These are phyloP conservation scores for Nansenia antarctica DNA, from an alignment of 2,113 vertebrate species.

Conservation along the genomic window DNA sequence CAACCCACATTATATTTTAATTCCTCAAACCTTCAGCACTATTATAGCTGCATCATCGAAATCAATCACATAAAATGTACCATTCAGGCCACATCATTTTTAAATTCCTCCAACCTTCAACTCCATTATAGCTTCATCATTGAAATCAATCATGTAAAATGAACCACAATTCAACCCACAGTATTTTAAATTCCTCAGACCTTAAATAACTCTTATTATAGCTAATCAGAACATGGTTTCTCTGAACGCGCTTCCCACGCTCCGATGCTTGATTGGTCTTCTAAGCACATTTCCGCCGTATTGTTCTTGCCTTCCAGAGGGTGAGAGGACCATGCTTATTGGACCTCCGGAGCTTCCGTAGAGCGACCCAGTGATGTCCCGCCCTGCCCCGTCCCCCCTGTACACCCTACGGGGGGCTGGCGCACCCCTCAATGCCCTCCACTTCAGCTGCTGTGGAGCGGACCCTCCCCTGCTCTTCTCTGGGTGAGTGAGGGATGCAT, in stretches of 20 bases:
- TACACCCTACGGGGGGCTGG: conserved; percentile 86
- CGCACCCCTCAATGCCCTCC: conserved; percentile 82
- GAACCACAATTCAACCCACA: not conserved
- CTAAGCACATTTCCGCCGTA: not conserved
- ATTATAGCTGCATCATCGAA: too few relatives aligned
- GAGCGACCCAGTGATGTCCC: conserved; percentile 61
- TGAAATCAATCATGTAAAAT: not conserved
- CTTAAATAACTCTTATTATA: not conserved
- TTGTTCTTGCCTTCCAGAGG: conserved; percentile 8
- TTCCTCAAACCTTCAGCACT: too few relatives aligned
- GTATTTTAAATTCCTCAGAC: not conserved
- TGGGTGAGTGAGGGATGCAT: conserved; percentile 78
- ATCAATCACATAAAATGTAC: not conserved
- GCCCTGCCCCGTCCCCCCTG: conserved; percentile 80
- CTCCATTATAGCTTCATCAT: too few relatives aligned
- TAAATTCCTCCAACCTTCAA: not conserved
- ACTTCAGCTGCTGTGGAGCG: conserved; percentile 73
- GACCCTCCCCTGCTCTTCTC: conserved; percentile 82
- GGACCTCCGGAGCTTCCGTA: not conserved
- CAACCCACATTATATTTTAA: not conserved
- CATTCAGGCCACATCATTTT: not conserved
- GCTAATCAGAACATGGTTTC: not conserved
- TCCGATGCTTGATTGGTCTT: not conserved
- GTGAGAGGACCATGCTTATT: not conserved
- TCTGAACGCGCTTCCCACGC: not conserved